Percentiles rank a stretch among this genome's conserved stretches.
Evolutionary conservation across 2,797 vertebrate species (phyloP).

Genomic region (Alfaro cultratus): DNA sequence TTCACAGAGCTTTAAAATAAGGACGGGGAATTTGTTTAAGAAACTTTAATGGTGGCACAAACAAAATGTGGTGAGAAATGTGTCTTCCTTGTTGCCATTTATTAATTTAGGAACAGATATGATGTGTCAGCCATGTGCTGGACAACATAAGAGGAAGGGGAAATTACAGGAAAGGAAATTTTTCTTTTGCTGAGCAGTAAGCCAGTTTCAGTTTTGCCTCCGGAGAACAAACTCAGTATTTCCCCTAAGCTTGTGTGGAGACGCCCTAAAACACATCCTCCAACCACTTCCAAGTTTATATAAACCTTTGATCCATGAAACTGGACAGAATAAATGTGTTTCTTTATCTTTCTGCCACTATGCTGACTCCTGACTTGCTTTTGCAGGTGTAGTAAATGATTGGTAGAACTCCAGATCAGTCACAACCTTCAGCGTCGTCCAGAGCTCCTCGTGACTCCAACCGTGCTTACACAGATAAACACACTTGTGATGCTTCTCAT

Average conservation of each 20-base stretch:
- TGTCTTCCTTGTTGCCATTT: neutral
- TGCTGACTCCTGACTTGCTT: constrained; percentile 6
- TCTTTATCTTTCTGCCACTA: neutral
- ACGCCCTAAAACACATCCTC: neutral
- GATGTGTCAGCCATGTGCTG: neutral
- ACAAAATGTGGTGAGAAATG: neutral
- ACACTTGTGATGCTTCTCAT: neutral
- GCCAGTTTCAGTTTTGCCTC: constrained; percentile 16
- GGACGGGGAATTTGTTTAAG: neutral
- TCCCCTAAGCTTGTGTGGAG: neutral
- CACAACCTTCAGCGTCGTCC: neutral
- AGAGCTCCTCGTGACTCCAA: neutral
- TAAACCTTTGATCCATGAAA: constrained; percentile 25
- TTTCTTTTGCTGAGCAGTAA: neutral
- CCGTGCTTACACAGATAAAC: neutral
- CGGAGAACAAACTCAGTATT: neutral
- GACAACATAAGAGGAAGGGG: neutral
- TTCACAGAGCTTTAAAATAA: neutral
- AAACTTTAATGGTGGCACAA: neutral
- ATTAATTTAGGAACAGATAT: neutral
- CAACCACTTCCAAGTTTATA: neutral
- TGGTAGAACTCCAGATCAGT: neutral
- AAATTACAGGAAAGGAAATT: neutral
- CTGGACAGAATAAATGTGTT: neutral
- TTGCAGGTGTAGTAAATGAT: constrained; percentile 39